These are phyloP conservation scores for Picus viridis DNA, from an alignment of 2,797 vertebrate genomes.

Conservation along the genomic window DNA sequence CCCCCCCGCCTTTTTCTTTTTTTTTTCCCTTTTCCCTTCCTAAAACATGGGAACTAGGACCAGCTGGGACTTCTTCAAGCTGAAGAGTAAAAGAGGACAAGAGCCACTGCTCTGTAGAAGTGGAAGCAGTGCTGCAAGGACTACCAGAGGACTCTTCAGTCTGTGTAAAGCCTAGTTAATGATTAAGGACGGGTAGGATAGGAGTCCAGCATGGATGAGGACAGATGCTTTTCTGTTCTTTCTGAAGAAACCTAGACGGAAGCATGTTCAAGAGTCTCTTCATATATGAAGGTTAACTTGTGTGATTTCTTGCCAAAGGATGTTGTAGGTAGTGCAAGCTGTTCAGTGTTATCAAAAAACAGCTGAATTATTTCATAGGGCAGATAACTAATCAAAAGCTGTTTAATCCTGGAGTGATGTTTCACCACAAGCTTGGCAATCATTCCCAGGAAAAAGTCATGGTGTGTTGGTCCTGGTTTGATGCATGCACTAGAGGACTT, in stretches of 20 bases:
- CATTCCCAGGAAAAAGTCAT: background rate
- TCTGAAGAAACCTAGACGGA: background rate
- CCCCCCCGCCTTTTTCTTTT: no score
- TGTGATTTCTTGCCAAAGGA: background rate
- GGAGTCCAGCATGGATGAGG: background rate
- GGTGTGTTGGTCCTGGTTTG: background rate
- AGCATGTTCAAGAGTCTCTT: background rate
- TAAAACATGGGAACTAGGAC: background rate
- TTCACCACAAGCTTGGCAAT: background rate
- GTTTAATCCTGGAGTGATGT: background rate
- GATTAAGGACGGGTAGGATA: background rate
- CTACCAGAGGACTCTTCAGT: background rate
- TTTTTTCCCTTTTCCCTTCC: no score
- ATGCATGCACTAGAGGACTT: background rate
- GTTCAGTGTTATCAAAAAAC: background rate
- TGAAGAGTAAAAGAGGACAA: background rate
- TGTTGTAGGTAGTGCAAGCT: background rate
- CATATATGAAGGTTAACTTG: background rate
- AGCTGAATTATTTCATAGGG: background rate
- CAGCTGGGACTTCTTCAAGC: background rate
- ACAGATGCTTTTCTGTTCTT: background rate
- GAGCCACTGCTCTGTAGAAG: rapidly evolving
- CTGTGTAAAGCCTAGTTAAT: background rate
- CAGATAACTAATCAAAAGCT: background rate
- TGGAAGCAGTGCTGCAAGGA: background rate